Evolutionary conservation across 2,113 vertebrate genomes (phyloP), one percentile per base, ranked within the genome.

Genomic region (Ceuthmochares aereus): DNA sequence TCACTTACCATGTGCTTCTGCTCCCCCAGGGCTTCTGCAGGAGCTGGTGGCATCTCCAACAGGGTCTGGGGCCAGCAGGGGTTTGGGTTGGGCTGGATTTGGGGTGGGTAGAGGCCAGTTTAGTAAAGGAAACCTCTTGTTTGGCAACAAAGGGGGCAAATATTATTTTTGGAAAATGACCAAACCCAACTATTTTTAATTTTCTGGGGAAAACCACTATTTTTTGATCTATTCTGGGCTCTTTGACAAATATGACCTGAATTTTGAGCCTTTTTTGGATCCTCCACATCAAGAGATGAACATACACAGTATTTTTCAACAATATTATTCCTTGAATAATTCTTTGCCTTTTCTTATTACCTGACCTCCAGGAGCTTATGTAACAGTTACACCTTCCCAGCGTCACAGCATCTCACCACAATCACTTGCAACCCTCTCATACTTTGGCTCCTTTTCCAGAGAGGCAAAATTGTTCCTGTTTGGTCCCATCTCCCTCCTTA

Each of bases 1-100:
- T 55, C 56, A 3, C 54, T 17, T 2, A 58, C 9, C 55, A 3
- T 4, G 0, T 3, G 58, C 58, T n/a, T 17, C 45, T 17, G 36
- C 52, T 52, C 36, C 43, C 40, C 27, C 0, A 16, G 19, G n/a
- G 45, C 17, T 42, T 36, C 73, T 27, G 42, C 47, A 6, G 79
- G 74, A 15, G 19, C 19, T 22, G 49, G 27, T 12, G 60, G 62
- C 36, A 47, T 40, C 75, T 27, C 25, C 11, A 0, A 1, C 0
- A 12, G 42, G 49, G 25, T n/a, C 27, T 13, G 55, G 32, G 27
- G 14, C 14, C 32, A 12, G 34, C 6, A 16, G 12, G 11, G 52
- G 17, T 7, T 34, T 45, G 40, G 9, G 9, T 40, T 40, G 23
- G 13, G 5, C 7, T 60, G 47, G 32, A 10, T 1, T 29, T 11